phyloP scores from a whole-genome alignment of 2,888 invertebrate species.

The Lumbricus terrestris region DNA sequence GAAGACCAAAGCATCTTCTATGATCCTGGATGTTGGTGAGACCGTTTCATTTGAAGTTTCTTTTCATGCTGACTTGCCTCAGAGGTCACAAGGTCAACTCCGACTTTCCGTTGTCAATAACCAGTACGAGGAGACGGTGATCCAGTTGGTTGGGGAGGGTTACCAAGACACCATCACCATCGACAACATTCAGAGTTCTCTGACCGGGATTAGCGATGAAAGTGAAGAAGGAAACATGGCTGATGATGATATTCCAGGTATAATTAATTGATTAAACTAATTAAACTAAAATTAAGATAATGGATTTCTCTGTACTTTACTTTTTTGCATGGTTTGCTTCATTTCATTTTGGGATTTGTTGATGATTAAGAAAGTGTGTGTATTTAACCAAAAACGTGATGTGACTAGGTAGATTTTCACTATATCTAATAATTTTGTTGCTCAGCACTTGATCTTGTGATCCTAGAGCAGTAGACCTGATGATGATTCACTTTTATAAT shows the following conservation, averaged over 20 bases:
- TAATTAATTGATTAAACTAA: too few relatives aligned
- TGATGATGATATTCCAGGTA: conserved; percentile 56
- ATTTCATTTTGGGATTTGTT: neutral
- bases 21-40: conserved; percentile 53
- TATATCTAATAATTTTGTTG: neutral
- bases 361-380: neutral
- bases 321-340: neutral
- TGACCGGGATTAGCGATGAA: conserved; percentile 42
- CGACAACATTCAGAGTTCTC: conserved; percentile 43
- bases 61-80: conserved; percentile 48
- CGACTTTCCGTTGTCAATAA: conserved; percentile 64
- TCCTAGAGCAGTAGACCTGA: neutral
- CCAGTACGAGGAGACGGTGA: conserved; percentile 64
- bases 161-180: conserved; percentile 62
- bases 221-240: conserved; percentile 54
- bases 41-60: conserved; percentile 51
- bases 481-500: neutral
- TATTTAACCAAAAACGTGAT: neutral
- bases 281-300: neutral
- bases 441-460: neutral
- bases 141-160: conserved; percentile 62
- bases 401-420: neutral
- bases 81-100: conserved; percentile 56
- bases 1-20: conserved; percentile 45
- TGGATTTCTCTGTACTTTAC: neutral